A percentile compares a stretch with the other conserved stretches of the same genome.
phyloP scores from a whole-genome alignment of 1,140 invertebrate genomes.

The Patella vulgata region DNA sequence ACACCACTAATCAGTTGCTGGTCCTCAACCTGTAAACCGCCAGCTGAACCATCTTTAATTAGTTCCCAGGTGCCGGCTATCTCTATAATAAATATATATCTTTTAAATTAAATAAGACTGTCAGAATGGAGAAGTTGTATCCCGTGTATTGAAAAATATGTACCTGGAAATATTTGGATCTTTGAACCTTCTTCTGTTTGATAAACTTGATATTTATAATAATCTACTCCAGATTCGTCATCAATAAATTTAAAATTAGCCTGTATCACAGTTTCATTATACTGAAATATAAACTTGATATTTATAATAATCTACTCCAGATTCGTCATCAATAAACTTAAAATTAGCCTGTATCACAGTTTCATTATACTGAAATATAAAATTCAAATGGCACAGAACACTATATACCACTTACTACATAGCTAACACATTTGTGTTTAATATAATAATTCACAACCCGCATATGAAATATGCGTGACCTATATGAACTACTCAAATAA shows the following conservation, averaged over 20 bases:
- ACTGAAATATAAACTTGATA: slow-evolving; percentile 35
- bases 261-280: background rate
- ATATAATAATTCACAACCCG: no score
- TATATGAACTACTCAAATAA: no score
- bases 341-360: slow-evolving; percentile 26
- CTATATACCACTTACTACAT: no score
- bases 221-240: slow-evolving; percentile 36
- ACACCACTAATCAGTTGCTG: slow-evolving; percentile 24
- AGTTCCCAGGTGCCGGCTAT: no score
- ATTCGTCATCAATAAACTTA: slow-evolving; percentile 40
- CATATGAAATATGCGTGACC: no score
- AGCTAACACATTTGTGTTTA: no score
- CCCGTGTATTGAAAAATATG: no score
- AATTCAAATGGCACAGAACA: no score
- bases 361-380: slow-evolving; percentile 8
- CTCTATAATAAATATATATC: no score
- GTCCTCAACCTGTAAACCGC: slow-evolving; percentile 3
- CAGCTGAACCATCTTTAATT: no score
- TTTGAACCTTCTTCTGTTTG: slow-evolving; percentile 32
- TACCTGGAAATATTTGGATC: slow-evolving; percentile 30
- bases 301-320: slow-evolving; percentile 37
- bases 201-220: slow-evolving; percentile 41
- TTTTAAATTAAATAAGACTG: no score
- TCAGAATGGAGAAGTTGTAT: no score
- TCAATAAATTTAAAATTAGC: slow-evolving; percentile 41